Percentiles rank a stretch among this genome's conserved stretches.
Conservation (phyloP, 92 coral and sea anemone species). For the Siderastrea radians region DNA sequence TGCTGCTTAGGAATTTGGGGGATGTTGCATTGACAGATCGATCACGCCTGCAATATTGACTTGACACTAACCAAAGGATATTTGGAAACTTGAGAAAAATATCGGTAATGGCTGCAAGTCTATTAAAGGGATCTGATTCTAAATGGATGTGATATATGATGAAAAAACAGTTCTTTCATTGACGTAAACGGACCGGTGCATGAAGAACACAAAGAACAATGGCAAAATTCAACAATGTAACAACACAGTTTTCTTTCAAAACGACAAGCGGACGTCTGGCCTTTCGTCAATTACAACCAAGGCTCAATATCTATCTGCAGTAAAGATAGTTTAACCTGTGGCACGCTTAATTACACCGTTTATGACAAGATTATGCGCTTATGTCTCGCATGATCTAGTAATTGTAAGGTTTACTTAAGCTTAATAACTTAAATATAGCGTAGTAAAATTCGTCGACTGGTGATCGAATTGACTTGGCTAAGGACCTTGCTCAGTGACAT, state of each 20-base stretch:
- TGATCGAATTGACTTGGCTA: not conserved
- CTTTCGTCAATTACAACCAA: not conserved
- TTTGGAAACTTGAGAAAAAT: not conserved
- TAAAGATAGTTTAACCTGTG: not conserved
- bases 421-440: not conserved
- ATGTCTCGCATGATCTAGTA: not conserved
- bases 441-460: not conserved
- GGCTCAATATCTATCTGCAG: conserved; percentile 2
- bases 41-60: not conserved
- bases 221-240: not conserved
- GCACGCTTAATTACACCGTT: conserved; percentile 25
- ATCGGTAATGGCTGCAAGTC: not conserved
- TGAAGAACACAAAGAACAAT: conserved; percentile 11
- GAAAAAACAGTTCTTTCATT: conserved; percentile 10
- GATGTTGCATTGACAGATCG: not conserved
- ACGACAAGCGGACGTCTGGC: not conserved
- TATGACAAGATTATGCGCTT: conserved; percentile 12
- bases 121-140: not conserved
- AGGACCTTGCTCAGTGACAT: not conserved
- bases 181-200: not conserved
- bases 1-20: not conserved
- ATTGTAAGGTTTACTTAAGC: not conserved
- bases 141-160: not conserved
- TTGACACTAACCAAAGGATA: not conserved
- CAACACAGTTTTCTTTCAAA: not conserved